These are phyloP conservation scores for Apotomis capreana DNA, from an alignment of 2,888 invertebrate species.

Conservation along the genomic window DNA sequence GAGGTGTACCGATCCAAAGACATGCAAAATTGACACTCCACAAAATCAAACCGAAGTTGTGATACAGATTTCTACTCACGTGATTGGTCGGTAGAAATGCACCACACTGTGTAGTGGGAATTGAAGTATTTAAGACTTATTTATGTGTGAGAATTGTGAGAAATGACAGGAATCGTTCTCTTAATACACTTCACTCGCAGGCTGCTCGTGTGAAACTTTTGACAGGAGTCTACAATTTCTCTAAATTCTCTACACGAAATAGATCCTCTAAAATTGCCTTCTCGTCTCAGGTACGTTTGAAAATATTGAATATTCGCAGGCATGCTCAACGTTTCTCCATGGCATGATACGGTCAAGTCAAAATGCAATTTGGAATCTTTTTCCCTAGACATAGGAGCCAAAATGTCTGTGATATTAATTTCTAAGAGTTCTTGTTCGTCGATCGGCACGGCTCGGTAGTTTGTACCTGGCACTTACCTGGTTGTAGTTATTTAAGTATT, in stretches of 20 bases:
- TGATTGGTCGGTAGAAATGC: too few species aligned
- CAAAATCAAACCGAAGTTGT: too few species aligned
- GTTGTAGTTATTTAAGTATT: slow-evolving; percentile 13
- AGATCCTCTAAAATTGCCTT: slow-evolving; percentile 5
- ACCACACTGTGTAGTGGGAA: too few species aligned
- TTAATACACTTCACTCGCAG: not conserved
- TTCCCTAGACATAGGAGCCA: not conserved
- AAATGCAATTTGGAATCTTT: not conserved
- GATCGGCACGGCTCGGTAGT: not conserved
- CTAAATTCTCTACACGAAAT: not conserved
- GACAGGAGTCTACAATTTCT: not conserved
- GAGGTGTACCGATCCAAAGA: too few species aligned
- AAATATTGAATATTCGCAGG: slow-evolving; percentile 10
- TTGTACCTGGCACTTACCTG: not conserved
- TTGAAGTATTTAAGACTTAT: too few species aligned
- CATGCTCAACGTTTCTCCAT: not conserved
- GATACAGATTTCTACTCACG: too few species aligned
- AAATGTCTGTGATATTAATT: not conserved
- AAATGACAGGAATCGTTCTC: not conserved
- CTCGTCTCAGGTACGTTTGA: not conserved
- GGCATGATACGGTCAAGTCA: not conserved
- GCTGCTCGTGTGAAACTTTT: not conserved
- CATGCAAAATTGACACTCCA: too few species aligned
- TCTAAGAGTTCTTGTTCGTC: not conserved
- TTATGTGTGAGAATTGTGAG: too few species aligned